phyloP scores from a whole-genome alignment of 2,797 vertebrate genomes.

The Meriones psammophilus region DNA sequence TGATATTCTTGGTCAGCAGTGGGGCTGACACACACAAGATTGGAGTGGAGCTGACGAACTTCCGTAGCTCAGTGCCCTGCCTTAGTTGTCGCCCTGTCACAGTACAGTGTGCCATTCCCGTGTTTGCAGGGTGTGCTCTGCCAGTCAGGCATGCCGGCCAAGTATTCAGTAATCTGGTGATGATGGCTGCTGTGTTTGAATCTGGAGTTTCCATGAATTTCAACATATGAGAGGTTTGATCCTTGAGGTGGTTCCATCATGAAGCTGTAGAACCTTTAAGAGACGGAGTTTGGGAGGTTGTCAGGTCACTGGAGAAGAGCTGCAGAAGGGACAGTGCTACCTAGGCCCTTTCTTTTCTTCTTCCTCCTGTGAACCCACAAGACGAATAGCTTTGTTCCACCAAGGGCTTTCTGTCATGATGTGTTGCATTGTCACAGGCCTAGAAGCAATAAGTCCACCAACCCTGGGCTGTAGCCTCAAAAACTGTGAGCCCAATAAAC shows the following conservation, averaged over 20 bases:
- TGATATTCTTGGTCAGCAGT: neutral
- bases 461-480: neutral
- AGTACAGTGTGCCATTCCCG: neutral
- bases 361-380: neutral
- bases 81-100: neutral
- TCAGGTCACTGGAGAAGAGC: neutral
- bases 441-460: neutral
- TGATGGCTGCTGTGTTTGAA: neutral
- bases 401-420: neutral
- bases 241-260: neutral
- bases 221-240: neutral
- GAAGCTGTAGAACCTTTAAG: neutral
- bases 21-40: neutral
- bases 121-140: neutral
- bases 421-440: neutral
- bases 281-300: neutral
- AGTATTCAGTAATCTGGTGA: neutral
- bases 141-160: no score
- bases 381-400: neutral
- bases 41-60: neutral
- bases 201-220: neutral
- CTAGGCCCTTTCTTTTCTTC: neutral
- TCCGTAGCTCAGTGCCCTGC: neutral
- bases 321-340: neutral
- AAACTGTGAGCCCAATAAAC: neutral